These are phyloP conservation scores for Noctua janthe DNA, from an alignment of 2,888 invertebrate genomes.

Conservation along the genomic window DNA sequence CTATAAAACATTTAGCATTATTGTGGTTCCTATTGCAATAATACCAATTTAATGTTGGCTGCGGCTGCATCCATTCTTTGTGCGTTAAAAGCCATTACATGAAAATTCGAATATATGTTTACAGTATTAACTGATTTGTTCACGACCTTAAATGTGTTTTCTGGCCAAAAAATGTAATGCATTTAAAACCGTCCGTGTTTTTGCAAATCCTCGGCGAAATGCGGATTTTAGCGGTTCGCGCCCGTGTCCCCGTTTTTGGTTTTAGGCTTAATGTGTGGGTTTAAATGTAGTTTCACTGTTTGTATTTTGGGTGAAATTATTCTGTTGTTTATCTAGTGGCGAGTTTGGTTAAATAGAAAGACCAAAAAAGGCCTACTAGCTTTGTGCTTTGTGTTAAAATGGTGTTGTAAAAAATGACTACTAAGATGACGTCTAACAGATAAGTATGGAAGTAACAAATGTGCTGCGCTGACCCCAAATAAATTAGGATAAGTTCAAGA, in stretches of 20 bases:
- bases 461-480: not conserved
- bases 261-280: conserved; percentile 46
- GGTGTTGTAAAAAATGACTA: not conserved
- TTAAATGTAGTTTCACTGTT: conserved; percentile 41
- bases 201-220: conserved; percentile 59
- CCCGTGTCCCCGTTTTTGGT: conserved; percentile 40
- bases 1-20: conserved; percentile 59
- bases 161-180: conserved; percentile 59
- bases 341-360: not conserved
- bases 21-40: conserved; percentile 37
- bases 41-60: conserved; percentile 57
- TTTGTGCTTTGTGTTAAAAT: not conserved
- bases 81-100: conserved; percentile 55
- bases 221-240: conserved; percentile 46
- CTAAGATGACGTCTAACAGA: not conserved
- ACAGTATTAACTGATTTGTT: conserved; percentile 63
- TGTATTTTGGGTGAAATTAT: not conserved
- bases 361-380: not conserved
- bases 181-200: conserved; percentile 60
- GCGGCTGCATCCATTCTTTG: conserved; percentile 41
- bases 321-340: conserved; percentile 11
- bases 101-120: conserved; percentile 58
- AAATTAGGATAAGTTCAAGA: not conserved
- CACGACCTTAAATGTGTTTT: conserved; percentile 53
- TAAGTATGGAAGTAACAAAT: not conserved